Base-by-base conservation (phyloP, 53 echinoderm and acorn worm genomes). In the Antedon mediterranea region DNA sequence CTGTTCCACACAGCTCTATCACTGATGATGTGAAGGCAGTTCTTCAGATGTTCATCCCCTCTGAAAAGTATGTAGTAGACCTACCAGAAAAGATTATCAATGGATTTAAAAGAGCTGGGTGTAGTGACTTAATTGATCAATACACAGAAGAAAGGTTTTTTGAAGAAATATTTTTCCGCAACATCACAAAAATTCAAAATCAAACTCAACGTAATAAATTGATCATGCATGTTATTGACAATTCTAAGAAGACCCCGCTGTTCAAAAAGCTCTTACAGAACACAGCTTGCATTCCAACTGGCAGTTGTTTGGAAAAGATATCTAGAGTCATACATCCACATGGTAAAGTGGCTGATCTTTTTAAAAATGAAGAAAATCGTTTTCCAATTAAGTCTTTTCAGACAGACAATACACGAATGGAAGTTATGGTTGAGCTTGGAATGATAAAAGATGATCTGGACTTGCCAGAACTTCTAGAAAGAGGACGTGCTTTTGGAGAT, bases 251-350 rank as follows among this genome's bases (percentile, higher is more conserved):
- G 23, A n/a, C n/a, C n/a, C 57, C 57, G 23, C 23, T 23, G 23
- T 57, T 18, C 57, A 57, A 18, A 57, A 57, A 57, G 11, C 57
- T 57, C 23, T 26, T 57, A 18, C 15, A 57, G 8, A 18, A 80
- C 29, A 71, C 37, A 20, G 83, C 83, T 73, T 80, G 73, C 11
- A 44, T 87, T n/a, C 87, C 84, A 78, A 76, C 44, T 33, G 71
- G 77, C 3, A 34, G 15, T 28, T 77, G 43, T n/a, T 34, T 71
- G 37, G 31, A 80, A 30, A 34, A 27, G 26, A 11, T 73, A 14
- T 28, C 31, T 11, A 2, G 2, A 29, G 29, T 32, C 11, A 30
- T 30, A 11, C 31, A 31, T 13, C 74, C 31, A 9, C 0, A 32
- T 31, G 74, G 31, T 23, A 30, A 30, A 73, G 31, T 20, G 6